These are phyloP conservation scores for Buceros bicornis DNA, from an alignment of 2,797 vertebrate species.

Conservation along the genomic window DNA sequence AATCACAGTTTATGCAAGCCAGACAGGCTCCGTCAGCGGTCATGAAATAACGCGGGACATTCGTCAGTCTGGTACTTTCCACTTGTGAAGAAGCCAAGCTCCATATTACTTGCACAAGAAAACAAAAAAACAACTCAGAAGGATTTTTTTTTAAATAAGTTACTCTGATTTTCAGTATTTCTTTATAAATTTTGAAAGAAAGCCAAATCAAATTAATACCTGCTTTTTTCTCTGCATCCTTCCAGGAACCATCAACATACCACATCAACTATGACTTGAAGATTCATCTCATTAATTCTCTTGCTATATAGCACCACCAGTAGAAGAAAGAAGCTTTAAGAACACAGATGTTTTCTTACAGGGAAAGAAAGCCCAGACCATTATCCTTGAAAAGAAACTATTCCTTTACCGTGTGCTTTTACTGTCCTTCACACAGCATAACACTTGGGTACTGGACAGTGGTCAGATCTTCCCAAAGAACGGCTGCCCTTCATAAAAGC, in stretches of 20 bases:
- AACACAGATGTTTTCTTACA: background rate
- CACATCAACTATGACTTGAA: background rate
- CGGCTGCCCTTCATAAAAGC: conserved; percentile 25
- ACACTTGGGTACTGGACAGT: background rate
- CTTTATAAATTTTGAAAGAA: background rate
- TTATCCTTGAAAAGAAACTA: background rate
- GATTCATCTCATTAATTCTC: background rate
- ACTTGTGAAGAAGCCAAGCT: background rate
- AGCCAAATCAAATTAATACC: background rate
- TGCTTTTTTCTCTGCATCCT: background rate
- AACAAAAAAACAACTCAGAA: background rate
- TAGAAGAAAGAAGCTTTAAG: background rate
- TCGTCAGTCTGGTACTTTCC: background rate
- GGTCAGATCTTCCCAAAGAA: background rate
- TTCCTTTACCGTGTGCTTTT: background rate
- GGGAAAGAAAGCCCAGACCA: background rate
- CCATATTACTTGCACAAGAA: background rate
- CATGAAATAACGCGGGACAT: background rate
- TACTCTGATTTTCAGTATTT: background rate
- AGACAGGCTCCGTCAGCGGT: background rate
- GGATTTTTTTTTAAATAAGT: background rate
- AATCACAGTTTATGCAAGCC: background rate
- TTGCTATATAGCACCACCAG: background rate
- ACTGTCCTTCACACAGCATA: background rate
- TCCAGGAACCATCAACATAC: background rate